A percentile compares a stretch with the other conserved stretches of the same genome.
Evolutionary conservation across 1,140 invertebrate genomes (phyloP).

Genomic region (Lepeophtheirus salmonis): DNA sequence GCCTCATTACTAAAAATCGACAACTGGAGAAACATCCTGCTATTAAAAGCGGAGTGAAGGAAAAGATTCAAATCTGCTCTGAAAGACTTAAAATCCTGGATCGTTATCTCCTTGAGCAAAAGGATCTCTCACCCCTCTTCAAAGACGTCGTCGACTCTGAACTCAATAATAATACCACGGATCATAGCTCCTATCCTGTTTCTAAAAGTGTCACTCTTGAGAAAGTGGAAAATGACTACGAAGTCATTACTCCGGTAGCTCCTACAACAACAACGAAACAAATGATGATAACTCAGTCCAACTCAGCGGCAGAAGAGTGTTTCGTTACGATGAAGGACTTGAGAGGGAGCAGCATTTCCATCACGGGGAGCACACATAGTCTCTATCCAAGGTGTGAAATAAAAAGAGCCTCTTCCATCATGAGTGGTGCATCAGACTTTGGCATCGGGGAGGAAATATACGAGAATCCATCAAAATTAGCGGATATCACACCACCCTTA

Average conservation of each 20-base stretch:
- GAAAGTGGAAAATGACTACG: too few relatives aligned
- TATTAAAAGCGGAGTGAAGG: neutral
- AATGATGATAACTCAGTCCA: too few relatives aligned
- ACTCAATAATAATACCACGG: neutral
- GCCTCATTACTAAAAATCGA: neutral
- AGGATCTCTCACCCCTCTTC: neutral
- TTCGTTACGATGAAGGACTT: slow-evolving; percentile 1
- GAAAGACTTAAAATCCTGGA: neutral
- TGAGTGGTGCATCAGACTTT: neutral
- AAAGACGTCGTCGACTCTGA: neutral
- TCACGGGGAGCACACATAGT: slow-evolving; percentile 3
- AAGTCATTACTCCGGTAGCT: too few relatives aligned
- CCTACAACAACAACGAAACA: too few relatives aligned
- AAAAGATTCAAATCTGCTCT: slow-evolving; percentile 1
- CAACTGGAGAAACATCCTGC: neutral
- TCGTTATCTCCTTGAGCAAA: neutral
- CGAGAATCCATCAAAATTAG: neutral
- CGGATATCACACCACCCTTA: neutral
- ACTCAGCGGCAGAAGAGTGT: too few relatives aligned
- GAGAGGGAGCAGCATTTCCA: too few relatives aligned
- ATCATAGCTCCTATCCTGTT: neutral
- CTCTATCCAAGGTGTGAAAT: slow-evolving; percentile 3
- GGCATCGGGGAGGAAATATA: neutral
- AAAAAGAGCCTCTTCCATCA: neutral
- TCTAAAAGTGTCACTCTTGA: neutral